A percentile compares a stretch with the other conserved stretches of the same genome.
phyloP scores from a whole-genome alignment of 2,797 vertebrate species.

The Perodicticus potto region DNA sequence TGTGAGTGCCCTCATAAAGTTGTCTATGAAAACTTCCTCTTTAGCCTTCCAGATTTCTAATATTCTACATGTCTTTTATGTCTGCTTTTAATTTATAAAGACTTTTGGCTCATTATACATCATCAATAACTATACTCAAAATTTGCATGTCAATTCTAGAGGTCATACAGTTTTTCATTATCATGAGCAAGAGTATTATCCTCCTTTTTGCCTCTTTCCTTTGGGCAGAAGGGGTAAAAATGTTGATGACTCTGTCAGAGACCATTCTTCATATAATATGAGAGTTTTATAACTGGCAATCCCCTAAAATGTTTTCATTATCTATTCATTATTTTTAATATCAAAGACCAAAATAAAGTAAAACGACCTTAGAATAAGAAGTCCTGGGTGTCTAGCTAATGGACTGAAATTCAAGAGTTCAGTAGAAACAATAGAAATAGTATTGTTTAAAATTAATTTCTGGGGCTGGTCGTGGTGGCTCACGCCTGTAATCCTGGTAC shows the following conservation, averaged over 20 bases:
- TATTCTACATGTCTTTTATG: background rate
- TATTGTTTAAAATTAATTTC: background rate
- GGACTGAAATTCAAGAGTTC: background rate
- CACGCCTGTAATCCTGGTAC: too few relatives aligned
- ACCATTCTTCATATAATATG: background rate
- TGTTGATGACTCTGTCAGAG: background rate
- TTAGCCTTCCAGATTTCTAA: background rate
- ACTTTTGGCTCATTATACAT: background rate
- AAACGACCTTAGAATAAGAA: background rate
- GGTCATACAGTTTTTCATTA: background rate
- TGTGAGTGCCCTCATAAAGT: background rate
- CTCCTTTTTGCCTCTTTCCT: background rate
- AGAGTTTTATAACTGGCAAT: background rate
- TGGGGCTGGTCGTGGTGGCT: too few relatives aligned
- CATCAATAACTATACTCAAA: background rate
- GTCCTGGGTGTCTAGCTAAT: background rate
- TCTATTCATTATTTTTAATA: background rate
- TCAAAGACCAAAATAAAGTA: background rate
- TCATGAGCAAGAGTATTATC: background rate
- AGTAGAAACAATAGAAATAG: background rate
- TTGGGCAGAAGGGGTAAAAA: background rate
- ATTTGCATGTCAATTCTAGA: background rate
- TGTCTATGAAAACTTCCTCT: background rate
- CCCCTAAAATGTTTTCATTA: background rate
- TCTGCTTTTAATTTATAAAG: background rate